Evolutionary conservation across 2,888 invertebrate genomes (phyloP).

Genomic region (Tridacna crocea): DNA sequence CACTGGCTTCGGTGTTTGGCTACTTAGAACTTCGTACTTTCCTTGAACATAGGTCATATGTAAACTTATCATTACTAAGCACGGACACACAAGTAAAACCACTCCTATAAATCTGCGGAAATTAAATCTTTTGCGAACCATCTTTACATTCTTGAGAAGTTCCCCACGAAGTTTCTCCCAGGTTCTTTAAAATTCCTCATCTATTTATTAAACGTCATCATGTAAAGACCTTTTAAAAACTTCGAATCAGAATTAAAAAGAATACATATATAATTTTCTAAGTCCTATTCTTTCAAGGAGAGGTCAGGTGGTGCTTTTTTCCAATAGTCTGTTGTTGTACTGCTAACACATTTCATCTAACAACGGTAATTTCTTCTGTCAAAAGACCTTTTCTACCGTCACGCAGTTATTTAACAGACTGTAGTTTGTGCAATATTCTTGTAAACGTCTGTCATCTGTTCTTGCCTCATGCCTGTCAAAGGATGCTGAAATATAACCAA

Average conservation of each 20-base stretch:
- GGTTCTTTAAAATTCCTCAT: not conserved
- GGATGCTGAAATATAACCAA: no score
- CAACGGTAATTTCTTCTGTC: no score
- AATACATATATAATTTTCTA: not conserved
- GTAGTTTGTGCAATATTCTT: no score
- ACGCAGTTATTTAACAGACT: no score
- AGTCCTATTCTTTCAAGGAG: no score
- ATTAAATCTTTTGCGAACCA: not conserved
- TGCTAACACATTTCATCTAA: no score
- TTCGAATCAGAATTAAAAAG: not conserved
- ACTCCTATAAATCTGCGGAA: not conserved
- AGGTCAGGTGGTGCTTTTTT: no score
- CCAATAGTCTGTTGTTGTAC: no score
- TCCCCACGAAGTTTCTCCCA: not conserved
- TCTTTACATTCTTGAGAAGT: not conserved
- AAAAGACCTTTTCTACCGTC: no score
- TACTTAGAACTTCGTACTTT: not conserved
- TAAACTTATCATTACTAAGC: not conserved
- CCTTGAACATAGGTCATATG: slow-evolving; percentile 12
- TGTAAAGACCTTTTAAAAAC: not conserved
- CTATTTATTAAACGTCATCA: not conserved
- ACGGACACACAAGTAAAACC: not conserved
- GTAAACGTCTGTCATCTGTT: no score
- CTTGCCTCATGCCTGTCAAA: no score
- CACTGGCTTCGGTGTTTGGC: not conserved